Evolutionary conservation across 2,797 vertebrate genomes (phyloP).

Genomic region (Chloroceryle inda): DNA sequence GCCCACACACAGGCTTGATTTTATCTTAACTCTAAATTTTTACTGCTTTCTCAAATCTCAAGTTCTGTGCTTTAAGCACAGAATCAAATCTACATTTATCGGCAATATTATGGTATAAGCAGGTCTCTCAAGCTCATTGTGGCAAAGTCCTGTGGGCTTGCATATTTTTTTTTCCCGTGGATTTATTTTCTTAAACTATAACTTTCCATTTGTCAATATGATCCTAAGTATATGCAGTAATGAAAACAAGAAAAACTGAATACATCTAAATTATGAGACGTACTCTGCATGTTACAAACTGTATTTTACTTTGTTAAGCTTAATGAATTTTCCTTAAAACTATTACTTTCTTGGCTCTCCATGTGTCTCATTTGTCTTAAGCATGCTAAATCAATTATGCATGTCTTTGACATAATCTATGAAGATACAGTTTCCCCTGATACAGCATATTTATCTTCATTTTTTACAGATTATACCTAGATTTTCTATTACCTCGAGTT

Average conservation of each 20-base stretch:
- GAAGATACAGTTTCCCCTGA: conserved; percentile 32
- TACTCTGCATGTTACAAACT: neutral
- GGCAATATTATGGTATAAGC: neutral
- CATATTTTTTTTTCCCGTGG: neutral
- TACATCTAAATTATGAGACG: neutral
- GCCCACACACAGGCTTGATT: neutral
- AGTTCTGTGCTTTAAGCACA: neutral
- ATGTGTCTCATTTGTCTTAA: conserved; percentile 61
- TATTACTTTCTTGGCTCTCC: conserved; percentile 40
- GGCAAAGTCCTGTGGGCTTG: neutral
- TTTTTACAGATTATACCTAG: conserved; percentile 14
- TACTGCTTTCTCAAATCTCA: neutral
- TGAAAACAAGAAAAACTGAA: neutral
- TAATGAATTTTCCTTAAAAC: conserved; percentile 47
- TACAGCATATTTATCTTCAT: conserved; percentile 59
- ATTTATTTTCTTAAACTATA: neutral
- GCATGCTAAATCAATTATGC: conserved; percentile 63
- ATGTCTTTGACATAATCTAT: conserved; percentile 64
- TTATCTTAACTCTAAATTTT: neutral
- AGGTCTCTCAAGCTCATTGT: neutral
- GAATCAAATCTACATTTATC: neutral
- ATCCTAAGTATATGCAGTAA: neutral
- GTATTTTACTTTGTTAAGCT: conserved; percentile 35
- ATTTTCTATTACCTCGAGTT: neutral
- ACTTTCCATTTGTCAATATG: neutral